Percentiles rank a stretch among this genome's conserved stretches.
Evolutionary conservation across 2,797 vertebrate species (phyloP).

Genomic region (Centroberyx gerrardi): DNA sequence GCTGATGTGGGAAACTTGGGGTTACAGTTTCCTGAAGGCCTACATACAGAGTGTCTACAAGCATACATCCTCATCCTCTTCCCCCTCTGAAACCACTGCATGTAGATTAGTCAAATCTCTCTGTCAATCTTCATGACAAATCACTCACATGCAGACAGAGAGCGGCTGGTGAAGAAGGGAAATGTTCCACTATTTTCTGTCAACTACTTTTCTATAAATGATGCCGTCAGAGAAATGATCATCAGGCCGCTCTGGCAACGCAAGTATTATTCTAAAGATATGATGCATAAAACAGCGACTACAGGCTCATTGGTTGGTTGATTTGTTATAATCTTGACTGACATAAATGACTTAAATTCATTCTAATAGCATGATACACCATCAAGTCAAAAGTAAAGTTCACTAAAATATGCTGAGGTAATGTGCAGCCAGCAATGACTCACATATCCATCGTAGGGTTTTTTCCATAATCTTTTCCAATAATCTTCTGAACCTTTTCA

Average conservation of each 20-base stretch:
- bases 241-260: background rate
- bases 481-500: background rate
- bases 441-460: background rate
- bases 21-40: constrained; percentile 33
- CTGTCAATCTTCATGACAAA: constrained; percentile 10
- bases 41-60: constrained; percentile 19
- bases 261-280: too few relatives aligned
- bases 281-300: too few relatives aligned
- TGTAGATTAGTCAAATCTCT: constrained; percentile 40
- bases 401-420: too few relatives aligned
- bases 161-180: constrained; percentile 10
- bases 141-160: constrained; percentile 28
- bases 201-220: constrained; percentile 6
- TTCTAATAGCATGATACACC: too few relatives aligned
- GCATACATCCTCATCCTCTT: background rate
- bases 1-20: background rate
- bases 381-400: too few relatives aligned
- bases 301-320: too few relatives aligned
- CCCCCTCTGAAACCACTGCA: background rate
- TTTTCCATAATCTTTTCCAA: background rate
- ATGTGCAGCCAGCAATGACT: background rate
- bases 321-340: too few relatives aligned
- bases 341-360: too few relatives aligned
- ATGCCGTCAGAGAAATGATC: background rate
- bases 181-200: constrained; percentile 48